phyloP scores from a whole-genome alignment of 2,888 invertebrate species.

The Erebia epiphron region DNA sequence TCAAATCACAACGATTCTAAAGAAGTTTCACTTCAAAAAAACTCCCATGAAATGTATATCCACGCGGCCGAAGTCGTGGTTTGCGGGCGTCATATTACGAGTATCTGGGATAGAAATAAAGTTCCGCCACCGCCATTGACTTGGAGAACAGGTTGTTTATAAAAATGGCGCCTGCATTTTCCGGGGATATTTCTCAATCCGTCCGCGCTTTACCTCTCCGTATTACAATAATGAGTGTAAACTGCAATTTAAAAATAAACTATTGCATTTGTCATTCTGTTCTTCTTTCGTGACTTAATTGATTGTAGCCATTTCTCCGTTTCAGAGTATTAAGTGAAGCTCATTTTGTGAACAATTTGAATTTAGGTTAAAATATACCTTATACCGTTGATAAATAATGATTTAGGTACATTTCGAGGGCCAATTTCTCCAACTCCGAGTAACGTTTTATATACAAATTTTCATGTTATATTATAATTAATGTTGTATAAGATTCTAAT shows the following conservation, averaged over 20 bases:
- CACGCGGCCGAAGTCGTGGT: too few relatives aligned
- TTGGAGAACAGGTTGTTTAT: constrained; percentile 27
- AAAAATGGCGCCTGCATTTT: constrained; percentile 35
- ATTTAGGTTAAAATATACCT: neutral
- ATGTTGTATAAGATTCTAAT: too few relatives aligned
- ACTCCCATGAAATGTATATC: too few relatives aligned
- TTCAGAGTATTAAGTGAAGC: constrained; percentile 1
- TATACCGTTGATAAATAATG: too few relatives aligned
- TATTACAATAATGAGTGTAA: constrained; percentile 40
- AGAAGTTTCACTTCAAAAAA: too few relatives aligned
- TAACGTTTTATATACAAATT: too few relatives aligned
- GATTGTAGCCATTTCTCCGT: constrained; percentile 22
- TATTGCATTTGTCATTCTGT: constrained; percentile 18
- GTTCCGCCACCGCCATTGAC: constrained; percentile 8
- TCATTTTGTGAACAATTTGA: constrained; percentile 6
- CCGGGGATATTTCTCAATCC: constrained; percentile 24
- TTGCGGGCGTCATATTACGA: neutral
- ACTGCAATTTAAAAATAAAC: constrained; percentile 39
- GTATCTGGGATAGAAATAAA: neutral
- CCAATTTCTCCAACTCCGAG: too few relatives aligned
- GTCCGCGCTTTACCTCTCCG: constrained; percentile 29
- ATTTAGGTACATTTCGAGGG: too few relatives aligned
- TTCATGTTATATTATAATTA: too few relatives aligned
- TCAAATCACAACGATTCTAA: too few relatives aligned
- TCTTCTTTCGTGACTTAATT: constrained; percentile 26